Base-by-base conservation (phyloP, 2,888 invertebrate genomes). In the Archips xylosteana region DNA sequence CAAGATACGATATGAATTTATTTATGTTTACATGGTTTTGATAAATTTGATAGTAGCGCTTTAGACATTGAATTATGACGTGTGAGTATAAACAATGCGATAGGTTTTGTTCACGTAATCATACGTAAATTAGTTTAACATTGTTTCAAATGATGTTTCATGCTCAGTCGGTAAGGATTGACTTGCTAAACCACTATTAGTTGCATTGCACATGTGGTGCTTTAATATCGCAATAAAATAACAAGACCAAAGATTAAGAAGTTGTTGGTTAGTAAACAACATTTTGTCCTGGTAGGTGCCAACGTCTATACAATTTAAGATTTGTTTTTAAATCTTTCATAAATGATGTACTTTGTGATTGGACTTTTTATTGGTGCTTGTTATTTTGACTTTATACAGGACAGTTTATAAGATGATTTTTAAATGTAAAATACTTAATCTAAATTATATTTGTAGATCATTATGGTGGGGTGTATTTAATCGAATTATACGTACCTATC, bases 211-310 rank as follows among this genome's bases (percentile, higher is more conserved):
- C 62, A 49, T n/a, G 45, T 60, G 73, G 70, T 74, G 74, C 74
- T 74, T 72, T 39, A 77, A 82, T 85, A 84, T 85, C 82, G 85
- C 87, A 87, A 87, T 89, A 87, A 86, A 87, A 85, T 82, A 84
- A 84, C 81, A 87, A 90, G 87, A 91, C 92, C 92, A 92, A 92
- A 92, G 92, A 92, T 87, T 87, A 87, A 85, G 84, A 83, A 85
- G 80, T 82, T 84, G 80, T 88, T 82, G 85, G 72, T 83, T 77
- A 82, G 84, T 83, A 85, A 85, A 85, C 84, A 54, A 60, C 39
- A 65, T 51, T 81, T 83, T 81, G 84, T 88, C 84, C 86, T 87
- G 85, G 83, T 84, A 80, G 88, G 89, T 90, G 89, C 90, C 89
- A 89, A 75, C 65, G 54, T 68, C 68, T 78, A 79, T 79, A 80